Conservation (phyloP, 1,140 invertebrate genomes). For the Tribolium castaneum region DNA sequence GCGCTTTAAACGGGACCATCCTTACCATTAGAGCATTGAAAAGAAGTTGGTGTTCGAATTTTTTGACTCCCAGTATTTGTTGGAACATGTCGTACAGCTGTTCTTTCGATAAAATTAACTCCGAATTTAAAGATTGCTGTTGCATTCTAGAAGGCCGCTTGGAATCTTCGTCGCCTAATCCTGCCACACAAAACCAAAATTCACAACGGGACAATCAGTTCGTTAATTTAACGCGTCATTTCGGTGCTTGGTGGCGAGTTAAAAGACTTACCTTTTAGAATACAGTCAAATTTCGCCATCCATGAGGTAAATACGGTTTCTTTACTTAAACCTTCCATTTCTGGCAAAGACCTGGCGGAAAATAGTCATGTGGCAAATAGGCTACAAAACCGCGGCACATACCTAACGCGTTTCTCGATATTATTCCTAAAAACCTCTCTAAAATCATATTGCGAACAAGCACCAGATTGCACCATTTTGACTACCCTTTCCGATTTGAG, state of each 20-base stretch:
- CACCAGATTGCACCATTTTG: conserved; percentile 96
- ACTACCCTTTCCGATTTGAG: conserved; percentile 95
- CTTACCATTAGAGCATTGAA: conserved; percentile 97
- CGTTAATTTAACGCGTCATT: no score
- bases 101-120: conserved; percentile 94
- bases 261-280: conserved; percentile 85
- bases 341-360: conserved; percentile 85
- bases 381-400: conserved; percentile 54
- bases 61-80: conserved; percentile 97
- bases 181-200: conserved; percentile 13
- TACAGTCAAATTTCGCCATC: conserved; percentile 99
- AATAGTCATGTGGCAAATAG: conserved; percentile 10
- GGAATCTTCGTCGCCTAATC: conserved; percentile 82
- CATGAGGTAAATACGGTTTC: conserved; percentile 98
- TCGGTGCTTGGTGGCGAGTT: no score
- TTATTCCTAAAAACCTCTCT: conserved; percentile 98
- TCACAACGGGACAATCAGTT: no score
- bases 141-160: conserved; percentile 87
- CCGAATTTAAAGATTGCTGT: conserved; percentile 90
- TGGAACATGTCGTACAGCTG: conserved; percentile 99
- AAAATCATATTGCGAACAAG: conserved; percentile 98
- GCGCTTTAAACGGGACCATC: not conserved
- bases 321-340: conserved; percentile 99
- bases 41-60: conserved; percentile 99
- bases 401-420: conserved; percentile 95